phyloP scores from a whole-genome alignment of 2,113 vertebrate genomes.

The Gavia stellata region DNA sequence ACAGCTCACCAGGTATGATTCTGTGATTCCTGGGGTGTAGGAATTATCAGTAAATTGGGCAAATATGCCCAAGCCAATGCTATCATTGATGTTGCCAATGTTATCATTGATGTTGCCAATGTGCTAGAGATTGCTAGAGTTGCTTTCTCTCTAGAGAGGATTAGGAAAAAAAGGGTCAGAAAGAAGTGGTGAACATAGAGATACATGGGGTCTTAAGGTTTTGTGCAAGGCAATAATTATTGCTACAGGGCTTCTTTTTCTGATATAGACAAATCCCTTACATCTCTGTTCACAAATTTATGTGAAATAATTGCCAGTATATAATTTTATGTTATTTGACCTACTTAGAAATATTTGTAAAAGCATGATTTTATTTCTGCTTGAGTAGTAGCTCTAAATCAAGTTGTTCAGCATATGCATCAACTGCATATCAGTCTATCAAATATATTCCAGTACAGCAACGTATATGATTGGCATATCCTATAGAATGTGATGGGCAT shows the following conservation, averaged over 20 bases:
- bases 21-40: neutral
- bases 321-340: neutral
- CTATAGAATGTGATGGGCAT: neutral
- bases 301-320: neutral
- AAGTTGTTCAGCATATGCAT: neutral
- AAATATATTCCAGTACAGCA: neutral
- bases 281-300: neutral
- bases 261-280: neutral
- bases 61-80: neutral
- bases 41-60: neutral
- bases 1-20: neutral
- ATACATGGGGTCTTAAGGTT: neutral
- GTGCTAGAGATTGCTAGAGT: neutral
- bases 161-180: neutral
- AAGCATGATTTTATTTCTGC: neutral
- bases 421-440: neutral
- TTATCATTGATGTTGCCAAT: neutral
- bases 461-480: neutral
- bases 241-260: neutral
- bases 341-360: neutral
- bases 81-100: neutral
- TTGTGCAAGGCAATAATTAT: neutral
- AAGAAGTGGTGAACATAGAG: neutral
- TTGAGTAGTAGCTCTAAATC: neutral
- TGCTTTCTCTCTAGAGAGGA: neutral